Evolutionary conservation across 2,113 vertebrate species (phyloP).

Genomic region (Todiramphus saurophagus): DNA sequence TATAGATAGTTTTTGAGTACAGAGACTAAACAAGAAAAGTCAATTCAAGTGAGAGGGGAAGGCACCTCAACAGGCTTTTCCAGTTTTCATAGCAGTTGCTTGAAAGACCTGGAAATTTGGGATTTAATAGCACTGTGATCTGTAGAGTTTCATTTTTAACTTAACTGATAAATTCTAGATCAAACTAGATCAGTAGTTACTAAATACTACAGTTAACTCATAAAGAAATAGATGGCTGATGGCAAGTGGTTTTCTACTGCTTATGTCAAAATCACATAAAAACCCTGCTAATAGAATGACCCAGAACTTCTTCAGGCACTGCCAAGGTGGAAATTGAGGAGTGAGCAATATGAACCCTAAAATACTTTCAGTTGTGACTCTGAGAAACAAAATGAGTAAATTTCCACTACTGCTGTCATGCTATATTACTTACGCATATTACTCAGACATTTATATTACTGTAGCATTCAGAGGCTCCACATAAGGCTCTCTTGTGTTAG

Average conservation of each 20-base stretch:
- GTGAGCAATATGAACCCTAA: neutral
- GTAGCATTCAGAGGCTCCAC: neutral
- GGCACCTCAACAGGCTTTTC: neutral
- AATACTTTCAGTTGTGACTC: slow-evolving; percentile 5
- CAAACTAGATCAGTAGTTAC: neutral
- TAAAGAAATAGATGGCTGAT: neutral
- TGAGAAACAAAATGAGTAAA: slow-evolving; percentile 5
- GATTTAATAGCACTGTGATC: neutral
- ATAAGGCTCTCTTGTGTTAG: slow-evolving; percentile 28
- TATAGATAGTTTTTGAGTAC: neutral
- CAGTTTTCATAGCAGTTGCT: neutral
- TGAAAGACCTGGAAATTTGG: neutral
- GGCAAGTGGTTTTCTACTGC: neutral
- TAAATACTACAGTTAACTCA: neutral
- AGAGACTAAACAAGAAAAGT: neutral
- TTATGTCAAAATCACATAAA: neutral
- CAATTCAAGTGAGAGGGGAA: neutral
- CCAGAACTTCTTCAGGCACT: neutral
- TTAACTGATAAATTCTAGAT: neutral
- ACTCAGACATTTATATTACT: neutral
- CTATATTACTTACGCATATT: neutral
- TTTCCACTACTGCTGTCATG: slow-evolving; percentile 15
- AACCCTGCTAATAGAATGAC: neutral
- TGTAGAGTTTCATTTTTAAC: neutral
- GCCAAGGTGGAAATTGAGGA: neutral